These are phyloP conservation scores for Drosophila formosana DNA, from an alignment of 2,888 invertebrate species.

Conservation along the genomic window DNA sequence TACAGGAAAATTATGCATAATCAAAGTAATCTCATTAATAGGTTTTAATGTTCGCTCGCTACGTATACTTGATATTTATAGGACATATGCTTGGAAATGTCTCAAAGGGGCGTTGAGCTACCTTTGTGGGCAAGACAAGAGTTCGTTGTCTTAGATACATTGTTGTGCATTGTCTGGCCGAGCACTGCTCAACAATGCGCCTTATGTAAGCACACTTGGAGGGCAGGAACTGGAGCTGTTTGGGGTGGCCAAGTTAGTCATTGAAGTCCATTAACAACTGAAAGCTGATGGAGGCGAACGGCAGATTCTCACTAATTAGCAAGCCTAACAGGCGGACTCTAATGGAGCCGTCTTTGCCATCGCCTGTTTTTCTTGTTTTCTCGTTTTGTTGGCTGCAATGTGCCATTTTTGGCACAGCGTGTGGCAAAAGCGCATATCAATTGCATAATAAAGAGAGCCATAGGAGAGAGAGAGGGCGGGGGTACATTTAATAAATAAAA, in stretches of 20 bases:
- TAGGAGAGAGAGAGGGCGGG: too few species aligned
- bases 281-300: constrained; percentile 27
- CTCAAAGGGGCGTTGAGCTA: background rate
- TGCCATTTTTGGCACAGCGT: constrained; percentile 70
- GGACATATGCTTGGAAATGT: background rate
- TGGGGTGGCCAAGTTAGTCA: constrained; percentile 46
- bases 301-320: constrained; percentile 62
- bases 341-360: constrained; percentile 61
- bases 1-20: background rate
- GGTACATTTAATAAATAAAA: constrained; percentile 14
- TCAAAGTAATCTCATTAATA: background rate
- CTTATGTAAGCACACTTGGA: constrained; percentile 60
- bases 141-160: constrained; percentile 26
- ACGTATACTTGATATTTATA: constrained; percentile 9
- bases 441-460: constrained; percentile 58
- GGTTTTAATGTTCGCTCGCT: background rate
- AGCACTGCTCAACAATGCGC: constrained; percentile 20
- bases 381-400: constrained; percentile 25
- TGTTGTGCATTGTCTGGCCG: constrained; percentile 16
- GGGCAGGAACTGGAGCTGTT: background rate
- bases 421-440: constrained; percentile 56
- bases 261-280: constrained; percentile 67
- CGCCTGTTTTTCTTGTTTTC: background rate
- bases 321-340: constrained; percentile 56
- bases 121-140: background rate